Percentiles rank a stretch among this genome's conserved stretches.
phyloP scores from a whole-genome alignment of 2,797 vertebrate genomes.

The Eleutherodactylus coqui region DNA sequence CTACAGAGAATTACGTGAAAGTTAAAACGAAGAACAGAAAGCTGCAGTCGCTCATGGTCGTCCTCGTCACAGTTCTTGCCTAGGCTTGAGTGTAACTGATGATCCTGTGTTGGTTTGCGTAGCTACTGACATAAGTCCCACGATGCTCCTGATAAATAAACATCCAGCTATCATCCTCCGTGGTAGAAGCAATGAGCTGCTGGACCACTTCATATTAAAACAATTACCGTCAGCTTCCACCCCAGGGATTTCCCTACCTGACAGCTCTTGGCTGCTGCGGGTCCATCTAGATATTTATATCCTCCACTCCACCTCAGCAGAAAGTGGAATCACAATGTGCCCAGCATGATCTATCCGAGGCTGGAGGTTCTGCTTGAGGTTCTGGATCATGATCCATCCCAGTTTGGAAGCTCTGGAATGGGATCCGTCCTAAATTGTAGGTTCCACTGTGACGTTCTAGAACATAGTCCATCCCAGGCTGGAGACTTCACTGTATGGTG shows the following conservation, averaged over 20 bases:
- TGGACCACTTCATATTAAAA: constrained; percentile 26
- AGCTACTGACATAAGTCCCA: not conserved
- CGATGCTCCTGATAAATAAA: not conserved
- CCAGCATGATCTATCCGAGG: not conserved
- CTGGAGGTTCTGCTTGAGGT: not conserved
- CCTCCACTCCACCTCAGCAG: not conserved
- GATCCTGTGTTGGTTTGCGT: not conserved
- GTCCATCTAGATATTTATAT: constrained; percentile 12
- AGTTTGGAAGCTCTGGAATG: too few species aligned
- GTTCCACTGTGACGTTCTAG: not conserved
- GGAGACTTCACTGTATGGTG: too few species aligned
- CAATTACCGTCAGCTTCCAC: constrained; percentile 11
- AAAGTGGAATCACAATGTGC: too few species aligned
- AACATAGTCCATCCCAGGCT: not conserved
- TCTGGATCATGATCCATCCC: too few species aligned
- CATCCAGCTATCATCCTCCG: not conserved
- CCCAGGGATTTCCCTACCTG: constrained; percentile 1
- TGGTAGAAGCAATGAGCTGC: not conserved
- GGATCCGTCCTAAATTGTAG: too few species aligned
- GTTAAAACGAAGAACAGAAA: not conserved
- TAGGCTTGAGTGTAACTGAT: not conserved
- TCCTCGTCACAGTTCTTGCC: not conserved
- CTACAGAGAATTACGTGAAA: not conserved
- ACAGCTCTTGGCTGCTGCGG: not conserved
- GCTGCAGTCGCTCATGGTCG: not conserved